Evolutionary conservation across 2,113 vertebrate species (phyloP).

Genomic region (Archilochus colubris): DNA sequence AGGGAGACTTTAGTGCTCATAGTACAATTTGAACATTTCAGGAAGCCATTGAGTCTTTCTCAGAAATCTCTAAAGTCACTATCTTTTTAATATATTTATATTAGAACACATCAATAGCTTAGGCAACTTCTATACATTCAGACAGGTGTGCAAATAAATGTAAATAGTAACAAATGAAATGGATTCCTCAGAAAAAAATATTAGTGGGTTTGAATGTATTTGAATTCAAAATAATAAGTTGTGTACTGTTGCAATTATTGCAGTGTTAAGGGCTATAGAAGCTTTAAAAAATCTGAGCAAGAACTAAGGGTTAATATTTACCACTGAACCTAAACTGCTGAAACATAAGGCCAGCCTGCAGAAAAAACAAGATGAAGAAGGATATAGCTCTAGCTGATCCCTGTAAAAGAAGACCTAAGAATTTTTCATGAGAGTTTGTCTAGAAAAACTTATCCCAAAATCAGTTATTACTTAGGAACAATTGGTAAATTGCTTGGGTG

Average conservation of each 20-base stretch:
- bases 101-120: background rate
- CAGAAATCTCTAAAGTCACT: background rate
- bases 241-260: background rate
- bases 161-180: background rate
- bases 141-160: background rate
- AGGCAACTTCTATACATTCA: background rate
- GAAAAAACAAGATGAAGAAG: background rate
- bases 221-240: background rate
- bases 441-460: background rate
- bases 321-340: background rate
- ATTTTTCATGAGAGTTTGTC: background rate
- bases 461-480: background rate
- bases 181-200: background rate
- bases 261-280: background rate
- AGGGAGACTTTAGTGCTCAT: background rate
- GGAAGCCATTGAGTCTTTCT: background rate
- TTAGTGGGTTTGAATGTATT: background rate
- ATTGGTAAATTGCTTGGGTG: background rate
- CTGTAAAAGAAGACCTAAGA: background rate
- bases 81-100: background rate
- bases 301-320: background rate
- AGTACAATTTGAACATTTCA: background rate
- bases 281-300: too few species aligned
- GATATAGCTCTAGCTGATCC: background rate
- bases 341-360: background rate